phyloP scores from a whole-genome alignment of 2,888 invertebrate genomes.

The Eutolmus rufibarbis region DNA sequence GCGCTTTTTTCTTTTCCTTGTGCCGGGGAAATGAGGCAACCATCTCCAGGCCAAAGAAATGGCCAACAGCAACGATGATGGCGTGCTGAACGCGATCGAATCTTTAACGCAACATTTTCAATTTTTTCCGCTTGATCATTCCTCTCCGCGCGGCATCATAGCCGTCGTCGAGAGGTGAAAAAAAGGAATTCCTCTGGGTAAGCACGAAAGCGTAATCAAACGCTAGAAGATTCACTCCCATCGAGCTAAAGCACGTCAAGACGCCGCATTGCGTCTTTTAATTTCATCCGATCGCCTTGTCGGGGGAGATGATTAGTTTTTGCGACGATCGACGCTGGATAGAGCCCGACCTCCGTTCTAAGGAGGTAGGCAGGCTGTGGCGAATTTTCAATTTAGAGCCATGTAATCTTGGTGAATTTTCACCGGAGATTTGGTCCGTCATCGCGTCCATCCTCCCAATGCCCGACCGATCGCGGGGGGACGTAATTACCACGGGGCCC shows the following conservation, averaged over 20 bases:
- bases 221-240: slow-evolving; percentile 30
- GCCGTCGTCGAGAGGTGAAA: neutral
- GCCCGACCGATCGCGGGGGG: neutral
- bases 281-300: neutral
- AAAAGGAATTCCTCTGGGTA: slow-evolving; percentile 35
- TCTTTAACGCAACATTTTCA: slow-evolving; percentile 40
- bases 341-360: neutral
- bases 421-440: slow-evolving; percentile 6
- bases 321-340: neutral
- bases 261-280: neutral
- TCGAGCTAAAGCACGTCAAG: neutral
- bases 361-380: slow-evolving; percentile 8
- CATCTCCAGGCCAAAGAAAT: slow-evolving; percentile 3
- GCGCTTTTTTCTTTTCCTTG: neutral
- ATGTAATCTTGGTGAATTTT: neutral
- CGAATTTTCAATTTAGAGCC: slow-evolving; percentile 24
- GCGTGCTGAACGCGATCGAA: slow-evolving; percentile 39
- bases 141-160: neutral
- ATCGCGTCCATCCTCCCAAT: neutral
- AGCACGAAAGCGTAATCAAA: slow-evolving; percentile 40
- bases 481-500: neutral
- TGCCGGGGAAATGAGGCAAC: neutral
- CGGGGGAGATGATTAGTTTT: slow-evolving; percentile 1
- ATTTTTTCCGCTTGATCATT: slow-evolving; percentile 40
- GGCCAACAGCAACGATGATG: slow-evolving; percentile 19